phyloP scores from a whole-genome alignment of 2,113 vertebrate species.

The Eurystomus gularis region DNA sequence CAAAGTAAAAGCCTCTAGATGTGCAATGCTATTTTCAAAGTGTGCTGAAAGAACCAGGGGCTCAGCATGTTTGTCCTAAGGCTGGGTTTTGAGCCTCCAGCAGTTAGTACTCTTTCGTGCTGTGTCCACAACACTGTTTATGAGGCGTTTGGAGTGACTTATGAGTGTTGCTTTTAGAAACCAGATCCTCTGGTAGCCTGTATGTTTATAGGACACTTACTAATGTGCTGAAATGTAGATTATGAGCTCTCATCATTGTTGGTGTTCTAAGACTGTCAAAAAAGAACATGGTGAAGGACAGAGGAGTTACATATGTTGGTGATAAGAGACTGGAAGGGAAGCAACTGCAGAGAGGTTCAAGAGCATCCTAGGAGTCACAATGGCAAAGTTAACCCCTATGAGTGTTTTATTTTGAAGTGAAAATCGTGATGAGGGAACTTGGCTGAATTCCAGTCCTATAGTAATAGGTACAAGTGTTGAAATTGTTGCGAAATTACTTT shows the following conservation, averaged over 20 bases:
- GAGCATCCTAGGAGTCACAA: background rate
- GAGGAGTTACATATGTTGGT: background rate
- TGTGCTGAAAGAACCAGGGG: background rate
- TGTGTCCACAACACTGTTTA: background rate
- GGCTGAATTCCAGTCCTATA: background rate
- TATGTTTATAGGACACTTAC: background rate
- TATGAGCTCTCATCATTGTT: background rate
- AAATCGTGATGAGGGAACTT: background rate
- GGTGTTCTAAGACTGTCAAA: background rate
- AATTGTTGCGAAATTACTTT: conserved; percentile 64
- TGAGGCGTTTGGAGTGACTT: background rate
- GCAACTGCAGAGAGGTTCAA: background rate
- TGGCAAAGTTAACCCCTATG: background rate
- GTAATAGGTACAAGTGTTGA: conserved; percentile 21
- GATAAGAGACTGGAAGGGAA: background rate
- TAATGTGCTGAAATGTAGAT: background rate
- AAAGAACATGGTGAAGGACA: background rate
- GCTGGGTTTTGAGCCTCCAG: background rate
- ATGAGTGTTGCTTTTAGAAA: background rate
- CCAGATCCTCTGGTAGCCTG: background rate
- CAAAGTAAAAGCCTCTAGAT: background rate
- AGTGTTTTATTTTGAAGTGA: background rate
- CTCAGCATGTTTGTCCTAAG: background rate
- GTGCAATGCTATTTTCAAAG: background rate
- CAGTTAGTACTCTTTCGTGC: background rate